Evolutionary conservation across 2,113 vertebrate species (phyloP), one percentile per base, ranked within the genome.

Genomic region (Carettochelys insculpta): DNA sequence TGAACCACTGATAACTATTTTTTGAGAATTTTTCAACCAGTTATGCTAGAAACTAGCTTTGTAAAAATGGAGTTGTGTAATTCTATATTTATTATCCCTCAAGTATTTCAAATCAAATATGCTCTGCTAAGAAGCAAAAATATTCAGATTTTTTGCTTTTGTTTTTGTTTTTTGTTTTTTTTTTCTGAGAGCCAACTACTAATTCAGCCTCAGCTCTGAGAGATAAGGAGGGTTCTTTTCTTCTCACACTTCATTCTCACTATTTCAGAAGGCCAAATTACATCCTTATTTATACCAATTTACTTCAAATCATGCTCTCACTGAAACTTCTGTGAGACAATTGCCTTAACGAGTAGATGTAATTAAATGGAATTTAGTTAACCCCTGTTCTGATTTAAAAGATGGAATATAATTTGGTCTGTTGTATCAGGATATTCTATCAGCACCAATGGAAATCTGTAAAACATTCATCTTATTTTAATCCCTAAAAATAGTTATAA

Each of bases 381-480:
- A 65, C 58, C 34, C 34, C 14, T 65, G 17, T 65, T 3, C 80
- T 83, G 31, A 82, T 52, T 19, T 43, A 81, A 29, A 85, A 90
- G 90, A 88, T 47, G 4, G 11, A 68, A 25, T 4, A 77, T 13
- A 88, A 85, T 90, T 24, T 20, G 87, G 43, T 77, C 86, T 91
- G 81, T 88, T 88, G 17, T 83, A 87, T 91, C 86, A 48, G 86
- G 76, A 25, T 89, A 84, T 90, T 83, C 75, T 94, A 83, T 27
- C 1, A 78, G 5, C 76, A 11, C 8, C 87, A 90, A 71, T 9
- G 83, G 11, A 77, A 81, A 81, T 8, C 65, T 68, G 91, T 77
- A 83, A 88, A 80, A 51, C 48, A 58, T 51, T 88, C 77, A 85
- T 71, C 14, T 83, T 92, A 54, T 87, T 92, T 95, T 90, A 51